Evolutionary conservation across 2,888 invertebrate genomes (phyloP), one percentile per base, ranked within the genome.

Genomic region (Crematogaster levior): DNA sequence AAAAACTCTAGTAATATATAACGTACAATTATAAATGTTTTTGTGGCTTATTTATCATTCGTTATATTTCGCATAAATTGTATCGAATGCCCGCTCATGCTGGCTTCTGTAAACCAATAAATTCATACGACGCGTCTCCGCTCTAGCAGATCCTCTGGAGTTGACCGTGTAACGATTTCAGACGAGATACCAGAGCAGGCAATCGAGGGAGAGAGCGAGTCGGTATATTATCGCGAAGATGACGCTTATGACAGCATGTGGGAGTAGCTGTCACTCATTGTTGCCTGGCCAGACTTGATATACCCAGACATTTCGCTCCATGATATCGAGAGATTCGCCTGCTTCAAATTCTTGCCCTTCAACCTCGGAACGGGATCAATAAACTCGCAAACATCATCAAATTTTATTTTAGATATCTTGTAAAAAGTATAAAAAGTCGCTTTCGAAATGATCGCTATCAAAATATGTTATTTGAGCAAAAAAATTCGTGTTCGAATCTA

Each of bases 221-320:
- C 87, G 88, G 89, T 90, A 90, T 90, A 91, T 90, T 90, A 92
- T 92, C 91, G 91, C 90, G 89, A 91, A 90, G 90, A 91, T 91
- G 91, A 90, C 88, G 90, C 88, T 89, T 89, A 87, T 93, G 94
- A 93, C 94, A 94, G 92, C 92, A 90, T 92, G 94, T 94, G 93
- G 93, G 94, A 94, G 94, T 93, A 90, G 89, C 93, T 94, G 94
- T 94, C 94, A 94, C 90, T 94, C 94, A 93, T 93, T 93, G 92
- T 93, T 93, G 92, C 87, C 85, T 74, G 85, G 84, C 87, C 86
- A 87, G 91, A 90, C 90, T 88, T 91, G 92, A 90, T 91, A 90
- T 88, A 90, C 86, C 89, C 88, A 87, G 85, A 87, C 87, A 88
- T 90, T 91, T 90, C 87, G 87, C 86, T 85, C 85, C 86, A 81